phyloP scores from a whole-genome alignment of 2,113 vertebrate genomes.

The Gorsachius goisagi region DNA sequence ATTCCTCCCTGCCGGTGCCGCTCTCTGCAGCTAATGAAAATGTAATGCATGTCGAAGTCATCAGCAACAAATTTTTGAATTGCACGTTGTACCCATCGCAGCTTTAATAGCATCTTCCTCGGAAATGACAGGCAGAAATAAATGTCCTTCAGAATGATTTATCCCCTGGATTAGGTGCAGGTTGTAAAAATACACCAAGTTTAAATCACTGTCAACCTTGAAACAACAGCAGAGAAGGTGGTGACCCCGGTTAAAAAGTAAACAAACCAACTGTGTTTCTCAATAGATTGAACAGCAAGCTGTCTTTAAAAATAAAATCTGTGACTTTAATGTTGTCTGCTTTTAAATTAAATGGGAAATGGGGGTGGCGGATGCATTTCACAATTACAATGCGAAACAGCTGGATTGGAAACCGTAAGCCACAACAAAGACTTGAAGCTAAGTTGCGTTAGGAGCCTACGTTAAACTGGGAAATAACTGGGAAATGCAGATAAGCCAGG shows the following conservation, averaged over 20 bases:
- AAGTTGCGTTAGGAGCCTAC: not conserved
- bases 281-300: not conserved
- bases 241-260: not conserved
- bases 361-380: not conserved
- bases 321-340: not conserved
- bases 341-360: not conserved
- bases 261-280: not conserved
- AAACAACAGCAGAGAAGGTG: slow-evolving; percentile 8
- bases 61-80: not conserved
- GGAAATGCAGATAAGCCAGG: not conserved
- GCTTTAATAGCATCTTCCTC: slow-evolving; percentile 42
- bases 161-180: slow-evolving; percentile 20
- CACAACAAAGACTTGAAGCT: not conserved
- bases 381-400: not conserved
- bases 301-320: not conserved
- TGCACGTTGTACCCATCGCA: not conserved
- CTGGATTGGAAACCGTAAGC: not conserved
- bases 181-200: slow-evolving; percentile 29
- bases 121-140: slow-evolving; percentile 53
- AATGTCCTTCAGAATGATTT: slow-evolving; percentile 57
- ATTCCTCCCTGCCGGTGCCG: not conserved
- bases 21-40: slow-evolving; percentile 15
- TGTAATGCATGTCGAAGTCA: not conserved
- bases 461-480: no score
- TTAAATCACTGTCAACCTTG: slow-evolving; percentile 66